Evolutionary conservation across 2,113 vertebrate genomes (phyloP).

Genomic region (Rhea americana): DNA sequence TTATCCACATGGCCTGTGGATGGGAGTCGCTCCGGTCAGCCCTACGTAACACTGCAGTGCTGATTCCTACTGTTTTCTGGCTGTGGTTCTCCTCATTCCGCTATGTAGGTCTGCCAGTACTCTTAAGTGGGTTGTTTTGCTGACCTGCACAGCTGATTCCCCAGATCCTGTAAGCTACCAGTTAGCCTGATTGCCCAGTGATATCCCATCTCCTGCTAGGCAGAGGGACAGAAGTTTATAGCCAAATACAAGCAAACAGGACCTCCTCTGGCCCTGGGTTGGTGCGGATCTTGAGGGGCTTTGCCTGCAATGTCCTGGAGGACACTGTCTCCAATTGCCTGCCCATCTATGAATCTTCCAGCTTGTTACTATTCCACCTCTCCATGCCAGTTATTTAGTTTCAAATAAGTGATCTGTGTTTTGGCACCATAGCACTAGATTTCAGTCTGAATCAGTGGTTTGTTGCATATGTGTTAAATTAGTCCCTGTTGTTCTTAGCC

Average conservation of each 20-base stretch:
- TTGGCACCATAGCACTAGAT: background rate
- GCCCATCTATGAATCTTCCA: too few species aligned
- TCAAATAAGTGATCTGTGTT: accelerated
- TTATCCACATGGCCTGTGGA: background rate
- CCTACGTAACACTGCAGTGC: too few species aligned
- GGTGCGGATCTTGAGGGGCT: too few species aligned
- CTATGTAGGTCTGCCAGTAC: too few species aligned
- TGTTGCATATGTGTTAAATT: accelerated
- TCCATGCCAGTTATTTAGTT: background rate
- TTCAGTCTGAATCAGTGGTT: background rate
- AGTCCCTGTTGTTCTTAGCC: background rate
- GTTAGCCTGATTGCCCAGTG: background rate
- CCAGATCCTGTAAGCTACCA: background rate
- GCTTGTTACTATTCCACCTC: background rate
- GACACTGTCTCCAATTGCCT: background rate
- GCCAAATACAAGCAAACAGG: background rate
- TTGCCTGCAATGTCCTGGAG: background rate
- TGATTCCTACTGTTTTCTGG: too few species aligned
- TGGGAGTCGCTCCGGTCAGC: too few species aligned
- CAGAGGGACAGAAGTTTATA: too few species aligned
- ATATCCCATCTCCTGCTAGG: too few species aligned
- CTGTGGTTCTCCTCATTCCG: too few species aligned
- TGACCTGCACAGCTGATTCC: background rate
- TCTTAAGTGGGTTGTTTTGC: too few species aligned
- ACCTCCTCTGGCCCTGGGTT: background rate